These are phyloP conservation scores for Malurus melanocephalus DNA, from an alignment of 2,113 vertebrate genomes.

Conservation along the genomic window DNA sequence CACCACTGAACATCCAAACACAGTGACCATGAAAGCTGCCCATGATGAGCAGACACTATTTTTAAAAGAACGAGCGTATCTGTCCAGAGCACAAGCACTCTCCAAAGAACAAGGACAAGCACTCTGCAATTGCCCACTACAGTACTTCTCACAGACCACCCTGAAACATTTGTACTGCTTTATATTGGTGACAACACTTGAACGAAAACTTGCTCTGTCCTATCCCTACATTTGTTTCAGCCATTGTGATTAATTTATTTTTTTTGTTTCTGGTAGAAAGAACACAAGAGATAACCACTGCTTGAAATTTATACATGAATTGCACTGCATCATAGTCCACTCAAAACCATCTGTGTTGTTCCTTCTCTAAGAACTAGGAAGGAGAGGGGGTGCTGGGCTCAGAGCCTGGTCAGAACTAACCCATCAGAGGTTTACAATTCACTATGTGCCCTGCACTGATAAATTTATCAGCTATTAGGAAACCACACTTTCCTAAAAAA, in stretches of 20 bases:
- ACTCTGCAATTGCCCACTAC: background rate
- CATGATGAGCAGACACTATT: rapidly evolving
- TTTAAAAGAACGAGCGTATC: rapidly evolving
- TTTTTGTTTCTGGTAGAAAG: background rate
- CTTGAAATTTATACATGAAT: background rate
- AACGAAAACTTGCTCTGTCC: background rate
- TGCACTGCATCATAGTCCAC: background rate
- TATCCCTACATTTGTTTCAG: background rate
- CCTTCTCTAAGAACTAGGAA: background rate
- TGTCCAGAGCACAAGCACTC: background rate
- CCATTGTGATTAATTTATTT: background rate
- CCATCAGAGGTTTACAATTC: background rate
- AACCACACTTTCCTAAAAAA: background rate
- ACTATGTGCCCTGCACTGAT: background rate
- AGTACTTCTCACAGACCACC: background rate
- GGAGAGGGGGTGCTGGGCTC: background rate
- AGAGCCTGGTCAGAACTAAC: background rate
- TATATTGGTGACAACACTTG: background rate
- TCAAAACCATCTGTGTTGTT: background rate
- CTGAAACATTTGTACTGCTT: background rate
- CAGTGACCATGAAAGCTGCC: background rate
- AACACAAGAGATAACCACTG: background rate
- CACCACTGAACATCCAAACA: background rate
- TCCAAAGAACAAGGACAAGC: background rate
- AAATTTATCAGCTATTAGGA: background rate